Evolutionary conservation across 2,797 vertebrate genomes (phyloP), one percentile per base, ranked within the genome.

Genomic region (Liparis tanakae): DNA sequence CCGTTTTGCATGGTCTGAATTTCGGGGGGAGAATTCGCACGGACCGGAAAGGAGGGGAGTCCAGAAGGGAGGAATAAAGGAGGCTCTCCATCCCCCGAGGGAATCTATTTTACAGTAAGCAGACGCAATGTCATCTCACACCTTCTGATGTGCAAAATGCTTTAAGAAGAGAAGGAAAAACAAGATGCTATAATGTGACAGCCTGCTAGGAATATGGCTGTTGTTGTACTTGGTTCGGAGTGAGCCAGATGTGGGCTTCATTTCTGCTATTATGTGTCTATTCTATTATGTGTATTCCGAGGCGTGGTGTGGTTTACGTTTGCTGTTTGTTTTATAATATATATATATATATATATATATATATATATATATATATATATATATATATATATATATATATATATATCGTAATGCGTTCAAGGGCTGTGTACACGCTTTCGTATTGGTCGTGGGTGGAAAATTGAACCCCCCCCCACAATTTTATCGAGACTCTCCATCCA

Each of bases 81-180:
- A 89, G 83, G 74, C 77, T 87, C 83, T 89, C 92, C 89, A 86
- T 83, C 87, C 84, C 84, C 87, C 85, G 85, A 85, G 88, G 91
- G 91, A 94, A 85, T 88, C 85, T 80, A 88, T 91, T 89, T 90
- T 87, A 94, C 93, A 93, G 94, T 95, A 95, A 95, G 92, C 83
- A 85, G 75, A 92, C 91, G 91, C 93, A 94, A 94, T 95, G 93
- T 93, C 92, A 94, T 93, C 84, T 81, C 75, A 67, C 80, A 60
- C 77, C 82, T 81, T 80, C 74, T 67, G 74, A 66, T 66, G 69
- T 71, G 75, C 65, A 37, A 64, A 51, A 78, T 67, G 70, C 74
- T 75, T 74, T 53, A 18, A 30, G 1, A 41, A 44, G 17, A 41
- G 39, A 41, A 12, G 12, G 48, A 46, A 62, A 4, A 9, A 55